Evolutionary conservation across 2,797 vertebrate species (phyloP).

Genomic region (Leptoclinus maculatus): DNA sequence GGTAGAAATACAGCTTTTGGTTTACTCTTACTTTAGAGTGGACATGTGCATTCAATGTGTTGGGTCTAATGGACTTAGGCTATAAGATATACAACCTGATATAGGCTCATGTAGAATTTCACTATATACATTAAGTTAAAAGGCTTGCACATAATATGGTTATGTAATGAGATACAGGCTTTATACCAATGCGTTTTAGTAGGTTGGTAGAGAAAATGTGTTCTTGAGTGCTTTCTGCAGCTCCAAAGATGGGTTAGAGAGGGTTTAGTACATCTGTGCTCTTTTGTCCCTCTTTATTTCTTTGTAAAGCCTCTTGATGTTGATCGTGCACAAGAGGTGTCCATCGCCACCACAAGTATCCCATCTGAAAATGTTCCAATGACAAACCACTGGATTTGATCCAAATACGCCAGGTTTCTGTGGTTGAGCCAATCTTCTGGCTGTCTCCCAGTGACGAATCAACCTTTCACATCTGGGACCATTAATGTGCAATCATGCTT

Average conservation of each 20-base stretch:
- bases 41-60: background rate
- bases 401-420: slow-evolving; percentile 2
- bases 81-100: background rate
- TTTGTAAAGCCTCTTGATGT: background rate
- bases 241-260: background rate
- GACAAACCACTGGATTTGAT: slow-evolving; percentile 5
- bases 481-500: slow-evolving; percentile 56
- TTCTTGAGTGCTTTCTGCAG: background rate
- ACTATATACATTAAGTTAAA: background rate
- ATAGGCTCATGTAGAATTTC: background rate
- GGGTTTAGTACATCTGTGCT: background rate
- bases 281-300: background rate
- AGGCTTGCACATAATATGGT: background rate
- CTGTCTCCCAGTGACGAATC: slow-evolving; percentile 31
- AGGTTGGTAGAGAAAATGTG: background rate
- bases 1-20: background rate
- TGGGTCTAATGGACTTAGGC: background rate
- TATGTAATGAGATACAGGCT: background rate
- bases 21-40: background rate
- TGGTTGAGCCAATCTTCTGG: slow-evolving; percentile 17
- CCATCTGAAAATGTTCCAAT: background rate
- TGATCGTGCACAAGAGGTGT: background rate
- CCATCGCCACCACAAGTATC: background rate
- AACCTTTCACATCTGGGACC: slow-evolving; percentile 43
- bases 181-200: background rate